Evolutionary conservation across 2,797 vertebrate genomes (phyloP).

Genomic region (Natrix natrix): DNA sequence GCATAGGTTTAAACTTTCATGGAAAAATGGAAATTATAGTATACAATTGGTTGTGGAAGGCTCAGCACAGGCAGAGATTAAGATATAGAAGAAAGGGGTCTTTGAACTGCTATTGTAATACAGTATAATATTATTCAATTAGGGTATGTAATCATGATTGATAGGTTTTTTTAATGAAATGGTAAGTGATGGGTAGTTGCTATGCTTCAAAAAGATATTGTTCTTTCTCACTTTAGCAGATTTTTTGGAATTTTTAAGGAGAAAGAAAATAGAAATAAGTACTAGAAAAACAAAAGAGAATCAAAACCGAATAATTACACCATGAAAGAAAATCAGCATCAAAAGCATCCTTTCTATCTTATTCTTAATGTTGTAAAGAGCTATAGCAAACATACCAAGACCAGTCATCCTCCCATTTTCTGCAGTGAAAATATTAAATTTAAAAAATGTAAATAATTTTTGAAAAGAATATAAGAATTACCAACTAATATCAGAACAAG

Average conservation of each 20-base stretch:
- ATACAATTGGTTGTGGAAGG: not conserved
- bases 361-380: not conserved
- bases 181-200: not conserved
- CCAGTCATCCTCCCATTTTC: not conserved
- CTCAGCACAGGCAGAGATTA: not conserved
- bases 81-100: not conserved
- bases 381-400: not conserved
- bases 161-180: not conserved
- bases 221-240: not conserved
- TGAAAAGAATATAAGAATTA: not conserved
- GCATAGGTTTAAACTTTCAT: not conserved
- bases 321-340: not conserved
- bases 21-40: not conserved
- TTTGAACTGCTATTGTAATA: not conserved
- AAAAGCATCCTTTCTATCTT: not conserved
- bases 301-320: not conserved
- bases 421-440: not conserved
- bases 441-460: not conserved
- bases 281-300: not conserved
- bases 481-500: not conserved
- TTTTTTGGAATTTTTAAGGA: not conserved
- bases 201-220: not conserved
- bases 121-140: not conserved
- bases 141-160: not conserved
- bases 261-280: not conserved